Base-by-base conservation (phyloP, 2,113 vertebrate species). In the Psophia crepitans region DNA sequence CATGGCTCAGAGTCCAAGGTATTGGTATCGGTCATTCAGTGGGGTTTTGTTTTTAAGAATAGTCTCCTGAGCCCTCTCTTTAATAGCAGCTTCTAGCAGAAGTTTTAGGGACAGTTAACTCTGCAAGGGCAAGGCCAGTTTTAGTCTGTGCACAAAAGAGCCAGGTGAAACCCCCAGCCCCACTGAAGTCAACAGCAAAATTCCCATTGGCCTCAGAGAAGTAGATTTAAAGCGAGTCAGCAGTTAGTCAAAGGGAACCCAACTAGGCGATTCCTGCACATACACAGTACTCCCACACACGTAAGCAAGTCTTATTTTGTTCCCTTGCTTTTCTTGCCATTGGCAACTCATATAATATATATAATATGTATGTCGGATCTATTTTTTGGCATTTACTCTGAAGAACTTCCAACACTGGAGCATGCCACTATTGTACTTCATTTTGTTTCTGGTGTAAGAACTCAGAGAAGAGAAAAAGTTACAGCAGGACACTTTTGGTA, bases 361-460 rank as follows among this genome's bases (percentile, higher is more conserved):
- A 78, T 64, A 43, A 60, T 83, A 58, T 5, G 92, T 44, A 78
- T 64, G 35, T 76, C 41, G 68, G 44, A 91, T 91, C 60, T 84
- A 43, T 43, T 87, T 94, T 97, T 97, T 97, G 97, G 97, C 97
- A 96, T 97, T 95, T 92, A 90, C 90, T 96, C 94, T 94, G 90
- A 97, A 93, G 97, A 97, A 96, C 87, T 84, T 91, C 95, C 95
- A 96, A 89, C 86, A 93, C 87, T 95, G 89, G 56, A 92, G 75
- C 93, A 94, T 11, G 14, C 84, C 54, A 33, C 89, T 89, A 37
- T 51, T 37, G 32, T 84, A 96, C 77, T 94, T 95, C 46, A 57
- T 88, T 83, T 91, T 87, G 70, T 87, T 96, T 91, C 91, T 91
- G 84, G 41, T 85, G 9, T 85, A 85, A 91, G 61, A 97, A 76